Base-by-base conservation (phyloP, 2,113 vertebrate species). In the Oncorhynchus kisutch region DNA sequence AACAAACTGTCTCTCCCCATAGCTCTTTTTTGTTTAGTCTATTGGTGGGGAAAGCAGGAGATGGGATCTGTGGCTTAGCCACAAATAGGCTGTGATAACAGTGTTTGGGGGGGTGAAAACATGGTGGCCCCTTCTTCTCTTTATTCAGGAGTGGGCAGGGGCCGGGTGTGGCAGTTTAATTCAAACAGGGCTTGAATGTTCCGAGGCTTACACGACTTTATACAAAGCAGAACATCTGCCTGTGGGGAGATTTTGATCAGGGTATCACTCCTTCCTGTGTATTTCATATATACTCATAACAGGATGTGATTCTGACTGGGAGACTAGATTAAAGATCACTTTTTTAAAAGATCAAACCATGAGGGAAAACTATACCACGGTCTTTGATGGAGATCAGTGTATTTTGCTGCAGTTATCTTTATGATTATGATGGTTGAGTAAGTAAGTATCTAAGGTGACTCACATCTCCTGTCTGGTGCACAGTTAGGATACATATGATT, bases 1-100 rank as follows among this genome's bases (percentile, higher is more conserved):
- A 83, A 77, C 84, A 84, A 86, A 86, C 80, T 83, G 81, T n/a
- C 39, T 49, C 27, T 11, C 66, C 79, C 75, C 85, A 89, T 86
- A 82, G 74, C 75, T 75, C 73, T 45, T 72, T 81, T 82, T 84
- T 93, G 92, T 93, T 94, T 91, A 92, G 92, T 93, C 93, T 94
- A 85, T 89, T 76, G 64, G 62, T 66, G 51, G 64, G 39, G 70
- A 22, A 85, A 79, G 74, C 60, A 67, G 67, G 27, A 88, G 91
- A 91, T 89, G 81, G 73, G 79, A 91, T 90, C 86, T 81, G 78
- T 73, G 39, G 5, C 72, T 70, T 74, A 80, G 75, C 72, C 82
- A 67, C 78, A 82, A 81, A 88, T 78, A 78, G 81, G 78, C 81
- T 81, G 70, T 22, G 91, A 93, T 93, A 92, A 90, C 79, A 79